Base-by-base conservation (phyloP, 2,797 vertebrate species). In the Chrosomus eos region DNA sequence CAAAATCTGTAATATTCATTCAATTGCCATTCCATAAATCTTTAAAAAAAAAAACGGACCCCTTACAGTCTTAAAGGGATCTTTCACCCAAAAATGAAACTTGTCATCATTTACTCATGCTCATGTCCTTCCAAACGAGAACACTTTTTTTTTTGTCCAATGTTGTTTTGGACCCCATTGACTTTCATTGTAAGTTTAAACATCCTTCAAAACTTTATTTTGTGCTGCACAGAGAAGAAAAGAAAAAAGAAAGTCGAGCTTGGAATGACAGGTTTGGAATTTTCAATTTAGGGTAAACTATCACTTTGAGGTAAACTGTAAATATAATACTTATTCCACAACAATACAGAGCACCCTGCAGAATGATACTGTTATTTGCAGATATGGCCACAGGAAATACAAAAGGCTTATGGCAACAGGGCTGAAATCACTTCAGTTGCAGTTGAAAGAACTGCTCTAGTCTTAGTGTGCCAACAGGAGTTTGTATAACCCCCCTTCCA, bases 401-500 rank as follows among this genome's bases (percentile, higher is more conserved):
- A 28, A 75, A 75, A 40, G 19, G 43, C 18, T 75, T 75, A 38
- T 82, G 31, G 23, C 58, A 38, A 53, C 38, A 62, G 36, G 45
- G 45, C 51, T 74, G 43, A 85, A 82, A 87, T 85, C 64, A 26
- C 68, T 84, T 84, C 28, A 36, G 45, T 82, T 85, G 80, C 80
- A 38, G 60, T 43, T 64, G 72, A 78, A 72, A 67, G 81, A 18
- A 36, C 81, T 73, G 83, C 60, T 78, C 38, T 48, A 36, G 28
- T 67, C 38, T 48, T 66, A 36, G 18, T 62, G 71, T 80, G 86
- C 76, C 77, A 84, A 75, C 58, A 28, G 6, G 51, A 80, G 83
- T 67, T 18, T 66, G 28, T n/a, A 70, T 75, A 82, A 70, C 84
- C 88, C 88, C 16, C 86, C 89, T 76, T 68, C 53, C 75, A 81